Evolutionary conservation across 2,888 invertebrate species (phyloP).

Genomic region (Pomacea canaliculata): DNA sequence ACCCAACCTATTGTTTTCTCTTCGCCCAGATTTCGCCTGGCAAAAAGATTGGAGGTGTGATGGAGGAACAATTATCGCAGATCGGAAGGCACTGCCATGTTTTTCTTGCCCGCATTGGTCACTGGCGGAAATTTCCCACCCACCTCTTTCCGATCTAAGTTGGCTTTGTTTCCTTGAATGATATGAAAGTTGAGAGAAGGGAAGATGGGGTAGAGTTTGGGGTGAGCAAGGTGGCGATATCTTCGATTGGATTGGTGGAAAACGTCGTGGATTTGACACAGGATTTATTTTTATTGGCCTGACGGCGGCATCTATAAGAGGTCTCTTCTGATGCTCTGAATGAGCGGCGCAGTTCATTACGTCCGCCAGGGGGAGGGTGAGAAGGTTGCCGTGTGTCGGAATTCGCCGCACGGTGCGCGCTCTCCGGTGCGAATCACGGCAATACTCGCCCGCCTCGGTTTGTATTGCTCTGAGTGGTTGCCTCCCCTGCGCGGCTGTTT

Average conservation of each 20-base stretch:
- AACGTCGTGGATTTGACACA: background rate
- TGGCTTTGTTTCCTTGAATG: too few relatives aligned
- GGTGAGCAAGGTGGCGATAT: background rate
- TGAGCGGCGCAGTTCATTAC: background rate
- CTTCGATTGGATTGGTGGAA: conserved; percentile 11
- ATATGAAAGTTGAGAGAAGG: too few relatives aligned
- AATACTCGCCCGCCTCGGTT: background rate
- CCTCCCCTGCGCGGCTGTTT: conserved; percentile 18
- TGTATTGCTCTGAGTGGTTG: conserved; percentile 9
- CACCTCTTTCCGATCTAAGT: too few relatives aligned
- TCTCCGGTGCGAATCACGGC: background rate
- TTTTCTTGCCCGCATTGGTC: too few relatives aligned
- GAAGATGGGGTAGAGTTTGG: too few relatives aligned
- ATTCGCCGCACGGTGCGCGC: background rate
- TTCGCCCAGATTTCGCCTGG: too few relatives aligned
- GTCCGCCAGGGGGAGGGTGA: background rate
- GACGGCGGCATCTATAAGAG: background rate
- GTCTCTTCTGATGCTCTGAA: conserved; percentile 15
- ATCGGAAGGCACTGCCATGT: too few relatives aligned
- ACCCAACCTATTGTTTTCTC: too few relatives aligned
- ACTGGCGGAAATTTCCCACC: too few relatives aligned
- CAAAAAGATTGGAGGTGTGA: too few relatives aligned
- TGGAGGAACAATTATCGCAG: too few relatives aligned
- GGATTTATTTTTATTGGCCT: conserved; percentile 17
- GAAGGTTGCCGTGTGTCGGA: background rate